These are phyloP conservation scores for Zingel zingel DNA, from an alignment of 2,113 vertebrate genomes.

Conservation along the genomic window DNA sequence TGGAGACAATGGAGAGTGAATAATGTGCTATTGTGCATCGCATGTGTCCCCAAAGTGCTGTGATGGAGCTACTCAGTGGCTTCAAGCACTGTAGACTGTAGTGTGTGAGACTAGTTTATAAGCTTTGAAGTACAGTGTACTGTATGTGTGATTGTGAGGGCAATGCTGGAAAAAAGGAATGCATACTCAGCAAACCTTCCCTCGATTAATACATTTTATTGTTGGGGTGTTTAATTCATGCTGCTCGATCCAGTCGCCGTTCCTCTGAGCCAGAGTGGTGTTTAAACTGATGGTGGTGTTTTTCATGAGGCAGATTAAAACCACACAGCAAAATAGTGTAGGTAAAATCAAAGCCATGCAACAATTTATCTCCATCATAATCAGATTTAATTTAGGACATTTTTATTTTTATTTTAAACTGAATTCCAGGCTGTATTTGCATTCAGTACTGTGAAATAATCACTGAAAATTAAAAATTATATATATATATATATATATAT, in stretches of 20 bases:
- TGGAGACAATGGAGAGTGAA: slow-evolving; percentile 38
- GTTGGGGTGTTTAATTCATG: slow-evolving; percentile 41
- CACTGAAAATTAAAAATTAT: not conserved
- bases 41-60: slow-evolving; percentile 15
- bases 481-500: not conserved
- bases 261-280: slow-evolving; percentile 18
- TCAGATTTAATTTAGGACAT: not conserved
- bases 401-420: not conserved
- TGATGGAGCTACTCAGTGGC: slow-evolving; percentile 16
- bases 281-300: slow-evolving; percentile 35
- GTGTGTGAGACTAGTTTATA: slow-evolving; percentile 17
- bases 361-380: not conserved
- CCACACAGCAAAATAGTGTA: not conserved
- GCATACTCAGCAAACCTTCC: slow-evolving; percentile 33
- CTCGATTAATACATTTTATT: slow-evolving; percentile 43
- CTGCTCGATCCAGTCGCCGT: slow-evolving; percentile 1
- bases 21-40: slow-evolving; percentile 37
- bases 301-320: slow-evolving; percentile 39
- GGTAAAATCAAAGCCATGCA: slow-evolving; percentile 3
- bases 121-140: slow-evolving; percentile 11
- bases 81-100: not conserved
- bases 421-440: not conserved
- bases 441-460: not conserved
- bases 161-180: slow-evolving; percentile 11
- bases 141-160: slow-evolving; percentile 10